Percentiles rank a stretch among this genome's conserved stretches.
phyloP scores from a whole-genome alignment of 2,797 vertebrate genomes.

The Anguilla megastoma region DNA sequence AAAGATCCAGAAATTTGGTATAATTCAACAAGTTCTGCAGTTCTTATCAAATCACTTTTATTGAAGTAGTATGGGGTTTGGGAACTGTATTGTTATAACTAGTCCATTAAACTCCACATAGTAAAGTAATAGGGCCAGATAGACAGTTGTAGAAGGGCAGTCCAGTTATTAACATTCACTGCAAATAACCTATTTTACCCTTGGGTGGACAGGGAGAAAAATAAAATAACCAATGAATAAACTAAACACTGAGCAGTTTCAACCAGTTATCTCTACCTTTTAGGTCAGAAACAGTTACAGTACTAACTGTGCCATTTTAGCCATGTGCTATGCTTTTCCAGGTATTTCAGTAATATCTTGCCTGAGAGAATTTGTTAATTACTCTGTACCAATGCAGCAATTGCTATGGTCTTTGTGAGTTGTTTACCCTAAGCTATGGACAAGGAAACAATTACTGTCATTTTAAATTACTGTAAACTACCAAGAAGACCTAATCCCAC shows the following conservation, averaged over 20 bases:
- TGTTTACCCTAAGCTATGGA: neutral
- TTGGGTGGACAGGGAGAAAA: neutral
- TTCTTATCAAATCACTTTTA: too few species aligned
- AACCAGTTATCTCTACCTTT: neutral
- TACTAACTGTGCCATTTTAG: neutral
- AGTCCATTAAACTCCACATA: neutral
- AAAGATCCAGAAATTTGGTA: too few species aligned
- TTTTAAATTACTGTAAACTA: neutral
- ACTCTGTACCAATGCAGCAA: neutral
- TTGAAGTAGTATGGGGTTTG: too few species aligned
- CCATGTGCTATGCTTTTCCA: neutral
- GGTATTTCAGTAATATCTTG: neutral
- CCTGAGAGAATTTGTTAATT: conserved; percentile 11
- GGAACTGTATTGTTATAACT: too few species aligned
- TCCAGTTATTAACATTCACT: neutral
- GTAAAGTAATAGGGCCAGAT: neutral
- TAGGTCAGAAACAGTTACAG: neutral
- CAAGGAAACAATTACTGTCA: neutral
- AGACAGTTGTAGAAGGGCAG: neutral
- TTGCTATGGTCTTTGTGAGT: conserved; percentile 1
- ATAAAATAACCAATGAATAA: neutral
- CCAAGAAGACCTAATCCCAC: neutral
- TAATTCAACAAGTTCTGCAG: too few species aligned
- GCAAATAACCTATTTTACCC: neutral
- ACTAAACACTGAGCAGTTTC: neutral